phyloP scores from a whole-genome alignment of 1,140 invertebrate genomes.

The Drosophila mojavensis region DNA sequence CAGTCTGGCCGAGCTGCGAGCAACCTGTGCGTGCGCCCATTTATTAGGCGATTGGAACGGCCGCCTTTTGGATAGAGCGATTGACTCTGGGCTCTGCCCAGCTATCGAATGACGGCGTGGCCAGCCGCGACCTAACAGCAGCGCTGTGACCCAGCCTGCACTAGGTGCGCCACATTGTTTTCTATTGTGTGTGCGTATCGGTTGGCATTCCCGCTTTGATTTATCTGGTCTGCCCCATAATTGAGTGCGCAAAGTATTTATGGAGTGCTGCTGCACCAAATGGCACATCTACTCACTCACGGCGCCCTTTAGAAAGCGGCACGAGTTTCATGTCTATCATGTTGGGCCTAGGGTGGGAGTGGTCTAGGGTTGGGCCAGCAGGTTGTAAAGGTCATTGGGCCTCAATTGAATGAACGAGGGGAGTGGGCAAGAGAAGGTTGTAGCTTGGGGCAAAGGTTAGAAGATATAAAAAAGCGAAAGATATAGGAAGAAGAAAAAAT shows the following conservation, averaged over 20 bases:
- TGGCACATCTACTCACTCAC: background rate
- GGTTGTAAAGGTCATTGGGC: constrained; percentile 33
- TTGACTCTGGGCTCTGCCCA: constrained; percentile 9
- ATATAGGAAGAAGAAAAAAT: too few relatives aligned
- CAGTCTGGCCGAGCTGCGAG: constrained; percentile 12
- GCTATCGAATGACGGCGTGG: constrained; percentile 27
- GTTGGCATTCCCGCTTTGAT: constrained; percentile 61
- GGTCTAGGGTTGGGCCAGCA: constrained; percentile 7
- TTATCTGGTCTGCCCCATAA: constrained; percentile 61
- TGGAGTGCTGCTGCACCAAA: constrained; percentile 32
- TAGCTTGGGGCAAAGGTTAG: too few relatives aligned
- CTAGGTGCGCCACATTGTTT: constrained; percentile 35
- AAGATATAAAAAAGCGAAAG: too few relatives aligned
- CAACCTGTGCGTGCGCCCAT: constrained; percentile 53
- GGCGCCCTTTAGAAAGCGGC: constrained; percentile 23
- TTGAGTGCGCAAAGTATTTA: constrained; percentile 41
- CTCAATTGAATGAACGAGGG: background rate
- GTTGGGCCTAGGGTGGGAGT: background rate
- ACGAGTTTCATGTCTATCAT: constrained; percentile 19
- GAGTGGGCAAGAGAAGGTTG: background rate
- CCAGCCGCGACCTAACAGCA: constrained; percentile 5
- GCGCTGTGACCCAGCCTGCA: constrained; percentile 40
- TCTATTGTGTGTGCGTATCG: constrained; percentile 5
- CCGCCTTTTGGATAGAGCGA: constrained; percentile 8
- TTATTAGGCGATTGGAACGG: constrained; percentile 25